Evolutionary conservation across 53 echinoderm and acorn worm species (phyloP).

Genomic region (Actinopyga echinites): DNA sequence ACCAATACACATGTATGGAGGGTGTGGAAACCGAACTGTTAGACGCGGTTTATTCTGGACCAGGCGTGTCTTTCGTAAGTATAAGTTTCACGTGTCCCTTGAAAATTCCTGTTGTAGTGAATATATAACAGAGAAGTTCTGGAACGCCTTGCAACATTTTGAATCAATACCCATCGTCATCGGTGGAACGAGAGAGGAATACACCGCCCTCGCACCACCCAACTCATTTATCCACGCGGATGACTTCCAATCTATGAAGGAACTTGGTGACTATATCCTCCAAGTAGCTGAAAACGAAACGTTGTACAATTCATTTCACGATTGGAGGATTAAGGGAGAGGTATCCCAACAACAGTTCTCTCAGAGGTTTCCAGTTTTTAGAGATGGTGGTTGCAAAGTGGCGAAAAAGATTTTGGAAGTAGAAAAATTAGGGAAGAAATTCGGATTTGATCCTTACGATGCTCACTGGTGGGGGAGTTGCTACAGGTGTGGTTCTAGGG

Average conservation of each 20-base stretch:
- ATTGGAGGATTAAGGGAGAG: background rate
- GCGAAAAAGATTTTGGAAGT: no score
- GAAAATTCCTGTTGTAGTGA: background rate
- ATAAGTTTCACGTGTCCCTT: background rate
- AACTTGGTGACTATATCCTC: background rate
- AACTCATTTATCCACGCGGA: background rate
- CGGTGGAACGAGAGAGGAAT: background rate
- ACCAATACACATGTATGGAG: background rate
- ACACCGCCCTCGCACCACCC: background rate
- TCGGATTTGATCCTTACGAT: background rate
- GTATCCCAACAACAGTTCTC: background rate
- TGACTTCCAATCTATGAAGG: background rate
- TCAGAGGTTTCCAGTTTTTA: no score
- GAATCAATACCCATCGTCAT: background rate
- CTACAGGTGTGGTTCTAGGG: no score
- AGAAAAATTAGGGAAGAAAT: background rate
- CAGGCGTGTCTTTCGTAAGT: background rate
- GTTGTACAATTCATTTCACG: background rate
- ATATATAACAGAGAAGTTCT: slow-evolving; percentile 2
- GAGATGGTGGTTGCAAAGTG: no score
- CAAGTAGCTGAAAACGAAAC: background rate
- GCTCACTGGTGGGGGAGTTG: no score
- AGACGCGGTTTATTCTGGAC: background rate
- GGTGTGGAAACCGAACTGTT: background rate
- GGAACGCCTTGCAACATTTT: background rate